Evolutionary conservation across 2,113 vertebrate species (phyloP).

Genomic region (Capreolus pygargus): DNA sequence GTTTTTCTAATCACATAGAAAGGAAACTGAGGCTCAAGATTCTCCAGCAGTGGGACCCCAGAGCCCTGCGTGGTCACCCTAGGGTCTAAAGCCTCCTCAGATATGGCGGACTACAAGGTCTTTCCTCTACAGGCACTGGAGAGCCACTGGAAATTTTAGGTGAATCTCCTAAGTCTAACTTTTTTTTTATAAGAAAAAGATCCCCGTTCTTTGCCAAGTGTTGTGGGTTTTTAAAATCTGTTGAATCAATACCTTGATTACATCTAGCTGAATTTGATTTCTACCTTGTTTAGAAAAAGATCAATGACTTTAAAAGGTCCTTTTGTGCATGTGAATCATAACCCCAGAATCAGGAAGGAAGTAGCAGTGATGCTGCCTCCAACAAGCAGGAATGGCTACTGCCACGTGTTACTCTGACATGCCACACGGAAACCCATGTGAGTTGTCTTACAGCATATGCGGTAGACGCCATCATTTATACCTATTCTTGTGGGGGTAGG

Average conservation of each 20-base stretch:
- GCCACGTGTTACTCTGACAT: not conserved
- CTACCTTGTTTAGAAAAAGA: constrained; percentile 4
- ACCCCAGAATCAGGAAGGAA: not conserved
- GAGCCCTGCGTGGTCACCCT: not conserved
- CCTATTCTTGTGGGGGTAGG: not conserved
- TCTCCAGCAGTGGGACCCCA: not conserved
- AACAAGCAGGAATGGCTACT: not conserved
- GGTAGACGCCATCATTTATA: not conserved
- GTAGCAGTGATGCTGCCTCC: not conserved
- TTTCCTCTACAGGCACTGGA: not conserved
- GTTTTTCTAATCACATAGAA: not conserved
- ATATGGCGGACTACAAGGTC: not conserved
- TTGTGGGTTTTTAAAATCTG: not conserved
- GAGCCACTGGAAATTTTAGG: not conserved
- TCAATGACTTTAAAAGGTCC: not conserved
- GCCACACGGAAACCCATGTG: not conserved
- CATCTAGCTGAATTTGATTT: constrained; percentile 27
- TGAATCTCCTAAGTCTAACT: not conserved
- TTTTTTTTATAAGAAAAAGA: constrained; percentile 10
- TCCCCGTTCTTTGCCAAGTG: not conserved
- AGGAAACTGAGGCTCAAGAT: not conserved
- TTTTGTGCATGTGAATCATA: not conserved
- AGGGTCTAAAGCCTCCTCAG: not conserved
- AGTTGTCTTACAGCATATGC: not conserved
- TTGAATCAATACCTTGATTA: constrained; percentile 24